A percentile compares a stretch with the other conserved stretches of the same genome.
Conservation (phyloP, 53 echinoderm and acorn worm species). For the Echinometra lucunter region DNA sequence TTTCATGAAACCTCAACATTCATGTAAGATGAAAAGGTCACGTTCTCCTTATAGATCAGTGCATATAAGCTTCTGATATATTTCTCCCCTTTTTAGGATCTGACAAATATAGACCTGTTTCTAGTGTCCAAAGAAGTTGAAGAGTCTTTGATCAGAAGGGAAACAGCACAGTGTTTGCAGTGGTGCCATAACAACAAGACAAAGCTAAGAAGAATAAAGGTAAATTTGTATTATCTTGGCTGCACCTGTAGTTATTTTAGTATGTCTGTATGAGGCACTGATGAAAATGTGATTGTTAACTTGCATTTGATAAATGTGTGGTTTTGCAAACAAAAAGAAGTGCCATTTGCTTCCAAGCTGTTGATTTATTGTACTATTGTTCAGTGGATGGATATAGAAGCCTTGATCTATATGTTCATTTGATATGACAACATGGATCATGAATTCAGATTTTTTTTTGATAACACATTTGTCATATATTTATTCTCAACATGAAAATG, state of each 20-base stretch:
- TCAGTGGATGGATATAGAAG: too few species aligned
- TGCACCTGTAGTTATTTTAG: background rate
- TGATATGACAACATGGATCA: too few species aligned
- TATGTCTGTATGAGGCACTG: background rate
- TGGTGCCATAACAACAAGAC: constrained; percentile 99
- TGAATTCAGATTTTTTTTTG: too few species aligned
- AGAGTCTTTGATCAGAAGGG: constrained; percentile 89
- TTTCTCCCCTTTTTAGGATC: constrained; percentile 74
- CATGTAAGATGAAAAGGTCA: too few species aligned
- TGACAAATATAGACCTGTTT: constrained; percentile 98
- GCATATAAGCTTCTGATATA: background rate
- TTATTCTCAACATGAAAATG: too few species aligned
- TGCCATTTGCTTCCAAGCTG: too few species aligned
- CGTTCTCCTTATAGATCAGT: too few species aligned
- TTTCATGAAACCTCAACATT: too few species aligned
- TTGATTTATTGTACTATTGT: too few species aligned
- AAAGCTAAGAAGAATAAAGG: constrained; percentile 98
- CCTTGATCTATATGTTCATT: too few species aligned
- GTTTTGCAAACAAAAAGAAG: too few species aligned
- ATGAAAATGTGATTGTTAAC: background rate
- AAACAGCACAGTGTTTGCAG: constrained; percentile 86
- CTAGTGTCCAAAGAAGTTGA: constrained; percentile 96
- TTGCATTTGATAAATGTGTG: background rate
- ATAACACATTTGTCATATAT: too few species aligned
- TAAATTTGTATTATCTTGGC: constrained; percentile 47